Evolutionary conservation across 1,140 invertebrate species (phyloP).

Genomic region (Neuroterus valhalla): DNA sequence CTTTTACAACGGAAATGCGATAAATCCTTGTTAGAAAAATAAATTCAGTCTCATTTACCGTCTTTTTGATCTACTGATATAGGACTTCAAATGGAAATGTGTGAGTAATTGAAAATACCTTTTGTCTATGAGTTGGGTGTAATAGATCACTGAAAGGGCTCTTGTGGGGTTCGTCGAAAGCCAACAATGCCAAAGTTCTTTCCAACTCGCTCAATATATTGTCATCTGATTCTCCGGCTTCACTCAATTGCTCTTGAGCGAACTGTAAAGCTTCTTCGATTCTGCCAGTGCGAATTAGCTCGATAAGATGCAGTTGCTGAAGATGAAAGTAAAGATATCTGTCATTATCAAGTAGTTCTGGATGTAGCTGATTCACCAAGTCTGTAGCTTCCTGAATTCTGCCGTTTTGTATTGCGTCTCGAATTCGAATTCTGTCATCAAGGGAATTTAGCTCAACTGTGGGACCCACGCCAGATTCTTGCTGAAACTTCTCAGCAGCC

Average conservation of each 20-base stretch:
- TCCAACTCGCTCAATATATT: slow-evolving; percentile 85
- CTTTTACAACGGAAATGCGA: too few relatives aligned
- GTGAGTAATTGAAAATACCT: slow-evolving; percentile 76
- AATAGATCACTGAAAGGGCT: slow-evolving; percentile 97
- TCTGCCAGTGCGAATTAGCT: slow-evolving; percentile 91
- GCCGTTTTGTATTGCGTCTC: slow-evolving; percentile 95
- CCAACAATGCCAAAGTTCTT: slow-evolving; percentile 93
- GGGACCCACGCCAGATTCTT: slow-evolving; percentile 93
- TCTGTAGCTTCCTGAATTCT: slow-evolving; percentile 94
- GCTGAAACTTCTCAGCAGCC: slow-evolving; percentile 96
- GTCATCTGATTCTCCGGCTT: slow-evolving; percentile 93
- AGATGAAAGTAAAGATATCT: slow-evolving; percentile 97
- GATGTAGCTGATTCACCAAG: slow-evolving; percentile 95
- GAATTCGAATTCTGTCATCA: slow-evolving; percentile 94
- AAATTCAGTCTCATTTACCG: too few relatives aligned
- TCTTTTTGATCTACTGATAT: too few relatives aligned
- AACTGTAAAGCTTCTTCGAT: slow-evolving; percentile 97
- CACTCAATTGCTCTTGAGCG: slow-evolving; percentile 94
- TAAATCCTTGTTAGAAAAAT: too few relatives aligned
- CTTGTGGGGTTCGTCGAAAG: slow-evolving; percentile 96
- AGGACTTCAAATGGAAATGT: too few relatives aligned
- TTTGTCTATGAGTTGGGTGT: slow-evolving; percentile 94
- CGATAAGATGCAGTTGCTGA: slow-evolving; percentile 96
- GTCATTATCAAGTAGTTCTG: slow-evolving; percentile 95
- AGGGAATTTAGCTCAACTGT: slow-evolving; percentile 91